phyloP scores from a whole-genome alignment of 2,797 vertebrate species.

The Poecilia velifera region DNA sequence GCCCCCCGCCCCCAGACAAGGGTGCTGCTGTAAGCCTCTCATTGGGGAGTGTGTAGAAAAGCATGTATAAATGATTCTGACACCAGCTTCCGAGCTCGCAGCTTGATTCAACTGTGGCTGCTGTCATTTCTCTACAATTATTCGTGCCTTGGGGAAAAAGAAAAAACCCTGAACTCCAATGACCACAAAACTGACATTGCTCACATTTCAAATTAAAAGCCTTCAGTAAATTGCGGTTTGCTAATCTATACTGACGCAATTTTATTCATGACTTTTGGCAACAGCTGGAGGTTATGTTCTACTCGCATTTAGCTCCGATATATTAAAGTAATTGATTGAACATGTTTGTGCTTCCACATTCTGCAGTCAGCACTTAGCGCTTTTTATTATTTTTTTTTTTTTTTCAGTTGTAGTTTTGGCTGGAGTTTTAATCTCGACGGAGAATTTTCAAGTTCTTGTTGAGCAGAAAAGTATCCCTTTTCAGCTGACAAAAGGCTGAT shows the following conservation, averaged over 20 bases:
- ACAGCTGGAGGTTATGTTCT: background rate
- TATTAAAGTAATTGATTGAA: background rate
- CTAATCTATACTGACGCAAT: background rate
- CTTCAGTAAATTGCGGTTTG: background rate
- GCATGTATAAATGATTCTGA: constrained; percentile 66
- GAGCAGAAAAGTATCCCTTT: background rate
- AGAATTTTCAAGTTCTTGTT: background rate
- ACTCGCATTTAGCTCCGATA: background rate
- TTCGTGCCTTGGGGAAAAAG: constrained; percentile 35
- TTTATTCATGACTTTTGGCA: background rate
- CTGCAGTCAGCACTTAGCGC: background rate
- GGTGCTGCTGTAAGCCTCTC: constrained; percentile 27
- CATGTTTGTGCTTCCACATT: background rate
- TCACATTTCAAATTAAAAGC: constrained; percentile 7
- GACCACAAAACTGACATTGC: constrained; percentile 24
- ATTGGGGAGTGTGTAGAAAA: constrained; percentile 41
- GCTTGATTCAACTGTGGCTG: constrained; percentile 60
- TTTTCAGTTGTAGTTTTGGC: background rate
- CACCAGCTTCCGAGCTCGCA: constrained; percentile 63
- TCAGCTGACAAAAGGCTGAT: background rate
- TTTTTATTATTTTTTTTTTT: background rate
- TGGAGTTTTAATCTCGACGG: background rate
- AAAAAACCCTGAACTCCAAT: constrained; percentile 16
- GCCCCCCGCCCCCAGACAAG: constrained; percentile 40
- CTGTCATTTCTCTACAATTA: constrained; percentile 60